Evolutionary conservation across 2,113 vertebrate genomes (phyloP).

Genomic region (Clarias magur): DNA sequence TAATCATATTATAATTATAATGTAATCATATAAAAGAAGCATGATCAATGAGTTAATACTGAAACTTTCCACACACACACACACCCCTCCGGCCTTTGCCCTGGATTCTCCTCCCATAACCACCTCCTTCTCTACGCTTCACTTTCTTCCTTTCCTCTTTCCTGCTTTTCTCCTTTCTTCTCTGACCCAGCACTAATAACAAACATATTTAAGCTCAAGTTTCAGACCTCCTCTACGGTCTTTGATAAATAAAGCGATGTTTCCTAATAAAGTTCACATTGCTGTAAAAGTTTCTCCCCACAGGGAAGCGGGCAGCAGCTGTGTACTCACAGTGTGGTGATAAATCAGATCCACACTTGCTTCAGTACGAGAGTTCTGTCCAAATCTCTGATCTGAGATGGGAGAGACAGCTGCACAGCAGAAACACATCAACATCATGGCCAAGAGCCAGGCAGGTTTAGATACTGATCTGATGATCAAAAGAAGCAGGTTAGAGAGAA

Average conservation of each 20-base stretch:
- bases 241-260: slow-evolving; percentile 52
- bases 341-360: slow-evolving; percentile 37
- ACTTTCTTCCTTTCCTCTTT: slow-evolving; percentile 13
- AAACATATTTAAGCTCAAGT: slow-evolving; percentile 54
- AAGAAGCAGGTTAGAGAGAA: background rate
- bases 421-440: slow-evolving; percentile 20
- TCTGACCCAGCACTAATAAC: slow-evolving; percentile 46
- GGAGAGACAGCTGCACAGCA: slow-evolving; percentile 27
- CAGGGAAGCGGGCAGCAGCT: slow-evolving; percentile 17
- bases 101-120: background rate
- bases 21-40: background rate
- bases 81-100: background rate
- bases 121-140: slow-evolving; percentile 4
- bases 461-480: slow-evolving; percentile 15
- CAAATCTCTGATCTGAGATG: slow-evolving; percentile 32
- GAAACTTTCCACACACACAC: background rate
- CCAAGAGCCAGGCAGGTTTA: background rate
- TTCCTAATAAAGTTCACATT: slow-evolving; percentile 54
- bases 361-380: background rate
- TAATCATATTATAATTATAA: too few species aligned
- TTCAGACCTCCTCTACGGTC: slow-evolving; percentile 56
- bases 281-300: slow-evolving; percentile 45
- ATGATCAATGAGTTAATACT: background rate
- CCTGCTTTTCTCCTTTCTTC: background rate
- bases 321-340: slow-evolving; percentile 19